Evolutionary conservation across 2,888 invertebrate species (phyloP), one percentile per base, ranked within the genome.

Genomic region (Agrochola circellaris): DNA sequence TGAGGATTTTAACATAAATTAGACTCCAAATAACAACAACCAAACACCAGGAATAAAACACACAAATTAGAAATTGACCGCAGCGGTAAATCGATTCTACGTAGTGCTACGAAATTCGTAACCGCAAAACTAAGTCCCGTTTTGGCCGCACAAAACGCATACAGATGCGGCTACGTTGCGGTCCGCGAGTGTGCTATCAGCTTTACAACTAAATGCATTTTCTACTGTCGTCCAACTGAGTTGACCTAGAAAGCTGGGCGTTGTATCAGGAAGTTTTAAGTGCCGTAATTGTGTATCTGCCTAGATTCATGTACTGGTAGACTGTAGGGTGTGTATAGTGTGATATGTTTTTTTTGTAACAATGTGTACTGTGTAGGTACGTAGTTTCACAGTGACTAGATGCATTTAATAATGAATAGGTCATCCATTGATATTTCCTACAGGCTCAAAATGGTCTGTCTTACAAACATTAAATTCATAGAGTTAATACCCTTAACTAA

Each of bases 171-270:
- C 30, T 30, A 64, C 38, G 56, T 58, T 30, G 61, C 76, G 62
- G 58, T 26, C 42, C 82, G 85, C 51, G 64, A 38, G 83, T 87
- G 81, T 85, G 82, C 60, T 30, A 75, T 67, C 15, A 77, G 79
- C 88, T 65, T 87, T 74, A 88, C 58, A 75, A 67, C 77, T 60
- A 73, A 88, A 85, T 89, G 89, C 89, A 89, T 89, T 88, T 88
- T 84, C 87, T 83, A 89, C 86, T 83, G 88, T 87, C 86, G 79
- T 79, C 75, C 75, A 79, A 80, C 75, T 71, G 65, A 65, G 73
- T 68, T 89, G 88, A 89, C 89, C 89, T 75, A 89, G 82, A 89
- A 88, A 87, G 74, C 45, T 60, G 76, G 58, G 74, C 79, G 74
- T 82, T 85, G 80, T 82, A 77, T 73, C 76, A 86, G 85, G 88